These are phyloP conservation scores for Enoplosus armatus DNA, from an alignment of 2,797 vertebrate species.

Conservation along the genomic window DNA sequence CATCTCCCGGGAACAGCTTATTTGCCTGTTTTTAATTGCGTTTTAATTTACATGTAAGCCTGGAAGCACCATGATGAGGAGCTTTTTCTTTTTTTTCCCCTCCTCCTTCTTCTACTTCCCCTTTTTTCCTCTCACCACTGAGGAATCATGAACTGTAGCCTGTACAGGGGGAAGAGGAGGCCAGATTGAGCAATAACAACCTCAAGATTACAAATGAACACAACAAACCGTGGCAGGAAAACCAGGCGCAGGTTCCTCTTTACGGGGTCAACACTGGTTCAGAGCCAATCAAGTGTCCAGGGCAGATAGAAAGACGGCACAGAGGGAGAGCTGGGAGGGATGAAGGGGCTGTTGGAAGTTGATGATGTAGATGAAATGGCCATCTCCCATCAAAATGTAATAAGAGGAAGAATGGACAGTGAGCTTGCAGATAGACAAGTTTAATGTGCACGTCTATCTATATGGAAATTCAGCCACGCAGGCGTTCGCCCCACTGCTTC, in stretches of 20 bases:
- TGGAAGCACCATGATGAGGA: conserved; percentile 71
- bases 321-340: conserved; percentile 19
- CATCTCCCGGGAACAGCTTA: conserved; percentile 80
- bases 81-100: conserved; percentile 10
- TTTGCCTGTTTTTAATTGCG: conserved; percentile 86
- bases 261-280: conserved; percentile 70
- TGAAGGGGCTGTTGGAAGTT: conserved; percentile 26
- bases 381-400: conserved; percentile 81
- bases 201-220: conserved; percentile 29
- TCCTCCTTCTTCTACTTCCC: background rate
- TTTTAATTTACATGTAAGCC: conserved; percentile 86
- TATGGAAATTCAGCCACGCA: conserved; percentile 83
- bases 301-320: conserved; percentile 56
- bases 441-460: conserved; percentile 86
- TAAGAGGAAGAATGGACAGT: conserved; percentile 76
- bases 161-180: conserved; percentile 39
- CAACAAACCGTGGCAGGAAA: conserved; percentile 42
- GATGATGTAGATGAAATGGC: conserved; percentile 76
- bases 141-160: conserved; percentile 43
- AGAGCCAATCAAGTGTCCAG: conserved; percentile 75
- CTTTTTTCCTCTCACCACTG: background rate
- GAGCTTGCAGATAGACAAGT: conserved; percentile 79
- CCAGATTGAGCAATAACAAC: conserved; percentile 39
- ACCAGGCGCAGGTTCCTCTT: conserved; percentile 60
- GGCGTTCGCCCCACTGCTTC: conserved; percentile 58